Evolutionary conservation across 1,140 invertebrate genomes (phyloP).

Genomic region (Reticulitermes speratus): DNA sequence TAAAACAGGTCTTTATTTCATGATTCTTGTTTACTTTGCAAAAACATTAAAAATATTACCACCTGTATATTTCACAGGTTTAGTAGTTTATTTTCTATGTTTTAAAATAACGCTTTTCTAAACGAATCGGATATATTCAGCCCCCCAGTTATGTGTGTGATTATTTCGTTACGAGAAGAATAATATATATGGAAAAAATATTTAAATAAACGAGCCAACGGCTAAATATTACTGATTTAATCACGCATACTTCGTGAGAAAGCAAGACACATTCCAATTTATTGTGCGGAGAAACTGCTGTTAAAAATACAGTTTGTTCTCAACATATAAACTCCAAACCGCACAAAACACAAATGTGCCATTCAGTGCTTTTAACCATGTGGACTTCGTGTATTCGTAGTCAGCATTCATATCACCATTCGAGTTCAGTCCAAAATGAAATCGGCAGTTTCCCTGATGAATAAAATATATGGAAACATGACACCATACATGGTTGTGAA

Average conservation of each 20-base stretch:
- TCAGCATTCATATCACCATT: too few species aligned
- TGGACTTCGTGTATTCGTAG: too few species aligned
- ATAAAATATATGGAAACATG: too few species aligned
- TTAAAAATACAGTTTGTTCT: neutral
- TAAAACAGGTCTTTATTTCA: neutral
- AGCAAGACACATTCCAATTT: neutral
- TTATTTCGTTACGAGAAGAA: neutral
- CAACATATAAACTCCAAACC: too few species aligned
- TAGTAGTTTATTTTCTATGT: neutral
- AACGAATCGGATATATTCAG: neutral
- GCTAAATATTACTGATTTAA: too few species aligned
- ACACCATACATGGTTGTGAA: too few species aligned
- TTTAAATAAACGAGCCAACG: neutral
- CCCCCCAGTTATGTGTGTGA: neutral
- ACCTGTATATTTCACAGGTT: neutral
- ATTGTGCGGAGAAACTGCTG: neutral
- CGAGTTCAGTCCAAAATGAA: too few species aligned
- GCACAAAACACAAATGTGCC: too few species aligned
- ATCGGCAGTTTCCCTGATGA: too few species aligned
- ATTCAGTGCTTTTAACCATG: too few species aligned
- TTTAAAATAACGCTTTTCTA: conserved; percentile 2
- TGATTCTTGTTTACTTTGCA: neutral
- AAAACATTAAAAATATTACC: neutral
- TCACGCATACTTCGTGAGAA: neutral
- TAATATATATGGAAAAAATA: neutral